Evolutionary conservation across 2,797 vertebrate species (phyloP).

Genomic region (Carduelis carduelis): DNA sequence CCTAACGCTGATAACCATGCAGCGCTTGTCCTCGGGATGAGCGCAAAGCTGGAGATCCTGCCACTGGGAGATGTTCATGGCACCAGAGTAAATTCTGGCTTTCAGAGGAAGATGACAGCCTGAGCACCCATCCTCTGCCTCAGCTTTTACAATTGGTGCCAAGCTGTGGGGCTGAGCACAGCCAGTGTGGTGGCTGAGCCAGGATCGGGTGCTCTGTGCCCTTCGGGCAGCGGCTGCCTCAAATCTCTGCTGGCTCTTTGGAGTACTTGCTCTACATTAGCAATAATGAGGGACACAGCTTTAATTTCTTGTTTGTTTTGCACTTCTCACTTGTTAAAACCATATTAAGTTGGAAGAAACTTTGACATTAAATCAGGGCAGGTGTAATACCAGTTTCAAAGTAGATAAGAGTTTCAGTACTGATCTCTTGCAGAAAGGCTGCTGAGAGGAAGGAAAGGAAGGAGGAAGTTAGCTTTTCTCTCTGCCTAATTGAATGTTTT

Average conservation of each 20-base stretch:
- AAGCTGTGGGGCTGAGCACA: not conserved
- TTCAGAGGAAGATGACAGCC: not conserved
- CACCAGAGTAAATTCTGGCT: not conserved
- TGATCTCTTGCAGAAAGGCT: not conserved
- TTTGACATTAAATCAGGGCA: not conserved
- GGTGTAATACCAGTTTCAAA: not conserved
- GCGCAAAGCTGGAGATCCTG: not conserved
- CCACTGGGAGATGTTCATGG: not conserved
- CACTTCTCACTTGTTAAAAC: not conserved
- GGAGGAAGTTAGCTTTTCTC: not conserved
- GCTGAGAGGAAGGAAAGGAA: not conserved
- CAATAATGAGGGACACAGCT: not conserved
- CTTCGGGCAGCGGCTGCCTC: rapidly evolving
- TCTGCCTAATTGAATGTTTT: not conserved
- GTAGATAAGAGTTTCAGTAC: not conserved
- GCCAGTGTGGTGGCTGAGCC: not conserved
- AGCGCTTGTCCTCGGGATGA: rapidly evolving
- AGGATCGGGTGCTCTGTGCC: not conserved
- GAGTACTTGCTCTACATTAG: rapidly evolving
- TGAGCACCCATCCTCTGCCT: not conserved
- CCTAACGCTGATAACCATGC: not conserved
- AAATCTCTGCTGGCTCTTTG: not conserved
- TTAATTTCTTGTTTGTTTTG: not conserved
- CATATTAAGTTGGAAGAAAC: not conserved
- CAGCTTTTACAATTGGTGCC: rapidly evolving